Base-by-base conservation (phyloP, 1,140 invertebrate species). In the Leptinotarsa defecta region DNA sequence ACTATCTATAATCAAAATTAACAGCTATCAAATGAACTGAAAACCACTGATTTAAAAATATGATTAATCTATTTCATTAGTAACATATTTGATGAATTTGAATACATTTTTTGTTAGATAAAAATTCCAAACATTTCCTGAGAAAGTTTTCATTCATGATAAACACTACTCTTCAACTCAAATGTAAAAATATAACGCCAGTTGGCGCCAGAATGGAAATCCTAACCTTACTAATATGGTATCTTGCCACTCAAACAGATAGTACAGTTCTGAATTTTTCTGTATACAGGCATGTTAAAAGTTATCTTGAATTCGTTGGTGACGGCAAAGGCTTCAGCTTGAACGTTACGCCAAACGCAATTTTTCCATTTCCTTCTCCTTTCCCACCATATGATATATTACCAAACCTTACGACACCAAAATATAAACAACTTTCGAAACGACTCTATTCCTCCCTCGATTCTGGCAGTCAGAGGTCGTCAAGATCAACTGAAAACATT, bases 301-400 rank as follows among this genome's bases (percentile, higher is more conserved):
- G 76, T 80, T 84, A 84, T 74, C 79, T 85, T 79, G 82, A 85
- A 75, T 85, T 85, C 82, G 81, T 84, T 75, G 80, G 82, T 80
- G 80, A 78, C 72, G 79, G 79, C 68, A 83, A 81, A 78, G 79
- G 83, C 81, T 85, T 85, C 78, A 78, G 80, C 80, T 80, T 85
- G 71, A 79, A 75, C 75, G 27, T 64, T 70, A 75, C 65, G 4
- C 72, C n/a, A 73, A 74, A 71, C 69, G 52, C 52, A 57, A 48
- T 67, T 15, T 67, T 75, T 48, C 75, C 75, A 19, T 73, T 75
- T 49, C 72, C 76, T 67, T 68, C 74, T n/a, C 76, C 75, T 80
- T 43, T 71, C 61, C 34, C 68, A 48, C 57, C 61, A 34, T n/a
- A 27, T 43, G 24, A 22, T 24, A 67, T 73, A 74, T 49, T 75